phyloP scores from a whole-genome alignment of 2,113 vertebrate species.

The Chaetura pelagica region DNA sequence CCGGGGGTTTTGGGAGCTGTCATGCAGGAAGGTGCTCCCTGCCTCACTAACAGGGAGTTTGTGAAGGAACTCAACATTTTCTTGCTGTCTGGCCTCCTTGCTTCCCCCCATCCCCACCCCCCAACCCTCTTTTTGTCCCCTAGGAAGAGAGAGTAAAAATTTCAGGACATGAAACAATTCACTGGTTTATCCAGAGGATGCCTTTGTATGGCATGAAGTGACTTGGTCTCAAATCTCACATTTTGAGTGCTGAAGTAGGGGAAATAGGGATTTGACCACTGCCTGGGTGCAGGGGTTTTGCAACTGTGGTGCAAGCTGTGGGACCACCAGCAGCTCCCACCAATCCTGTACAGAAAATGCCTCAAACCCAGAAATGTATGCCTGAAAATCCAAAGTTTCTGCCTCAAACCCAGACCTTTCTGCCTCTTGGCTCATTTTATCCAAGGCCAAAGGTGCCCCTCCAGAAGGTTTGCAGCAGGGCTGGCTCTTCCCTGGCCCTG shows the following conservation, averaged over 20 bases:
- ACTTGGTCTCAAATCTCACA: background rate
- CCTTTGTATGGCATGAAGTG: fast-evolving
- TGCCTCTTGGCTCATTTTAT: background rate
- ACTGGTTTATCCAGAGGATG: background rate
- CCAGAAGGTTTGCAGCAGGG: background rate
- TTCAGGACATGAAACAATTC: background rate
- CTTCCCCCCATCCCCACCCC: background rate
- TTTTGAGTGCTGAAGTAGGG: background rate
- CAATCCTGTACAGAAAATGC: background rate
- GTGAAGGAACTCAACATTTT: slow-evolving; percentile 4
- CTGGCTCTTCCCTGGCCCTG: background rate
- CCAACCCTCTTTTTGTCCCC: background rate
- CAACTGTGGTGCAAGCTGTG: background rate
- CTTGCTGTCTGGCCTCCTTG: background rate
- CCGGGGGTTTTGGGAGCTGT: slow-evolving; percentile 1
- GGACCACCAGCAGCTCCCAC: background rate
- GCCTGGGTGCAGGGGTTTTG: fast-evolving
- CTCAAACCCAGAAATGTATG: too few relatives aligned
- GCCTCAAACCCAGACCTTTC: background rate
- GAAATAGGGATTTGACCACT: too few relatives aligned
- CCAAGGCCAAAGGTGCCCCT: background rate
- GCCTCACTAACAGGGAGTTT: background rate
- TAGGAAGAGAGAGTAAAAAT: background rate
- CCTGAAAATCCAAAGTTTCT: too few relatives aligned
- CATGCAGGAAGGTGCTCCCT: background rate